These are phyloP conservation scores for Anoplius nigerrimus DNA, from an alignment of 2,888 invertebrate genomes.

Conservation along the genomic window DNA sequence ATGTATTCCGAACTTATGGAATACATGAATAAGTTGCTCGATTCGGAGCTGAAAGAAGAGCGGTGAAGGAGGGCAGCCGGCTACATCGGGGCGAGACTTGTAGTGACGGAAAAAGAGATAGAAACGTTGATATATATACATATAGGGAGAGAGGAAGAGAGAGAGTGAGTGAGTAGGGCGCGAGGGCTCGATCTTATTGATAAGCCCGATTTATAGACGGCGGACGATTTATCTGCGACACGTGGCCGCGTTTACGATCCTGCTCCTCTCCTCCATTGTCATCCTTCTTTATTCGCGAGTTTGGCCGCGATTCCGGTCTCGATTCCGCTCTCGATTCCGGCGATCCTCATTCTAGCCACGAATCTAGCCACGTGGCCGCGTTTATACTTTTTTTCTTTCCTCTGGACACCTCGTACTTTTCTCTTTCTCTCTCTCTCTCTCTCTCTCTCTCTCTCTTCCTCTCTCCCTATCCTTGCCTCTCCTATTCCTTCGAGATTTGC, in stretches of 20 bases:
- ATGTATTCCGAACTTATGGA: slow-evolving; percentile 57
- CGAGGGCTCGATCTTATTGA: slow-evolving; percentile 51
- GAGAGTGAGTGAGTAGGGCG: too few relatives aligned
- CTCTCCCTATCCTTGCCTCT: too few relatives aligned
- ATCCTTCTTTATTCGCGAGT: slow-evolving; percentile 2
- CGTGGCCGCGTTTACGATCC: slow-evolving; percentile 46
- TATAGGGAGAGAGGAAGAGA: slow-evolving; percentile 9
- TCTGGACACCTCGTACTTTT: too few relatives aligned
- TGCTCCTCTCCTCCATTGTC: slow-evolving; percentile 22
- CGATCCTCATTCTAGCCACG: background rate
- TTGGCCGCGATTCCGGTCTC: background rate
- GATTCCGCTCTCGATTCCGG: background rate
- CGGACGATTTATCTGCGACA: slow-evolving; percentile 51
- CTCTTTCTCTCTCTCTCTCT: too few relatives aligned
- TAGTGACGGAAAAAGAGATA: slow-evolving; percentile 9
- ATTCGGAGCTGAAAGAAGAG: slow-evolving; percentile 14
- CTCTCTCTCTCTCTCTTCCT: too few relatives aligned
- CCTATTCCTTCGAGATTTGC: too few relatives aligned
- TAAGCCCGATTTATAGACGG: slow-evolving; percentile 54
- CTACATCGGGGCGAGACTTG: background rate
- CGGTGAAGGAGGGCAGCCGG: background rate
- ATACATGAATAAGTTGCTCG: slow-evolving; percentile 56
- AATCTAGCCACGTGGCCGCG: slow-evolving; percentile 1
- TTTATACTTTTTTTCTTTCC: background rate
- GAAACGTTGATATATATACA: too few relatives aligned